Base-by-base conservation (phyloP, 2,888 invertebrate genomes). In the Drosophila niveifrons region DNA sequence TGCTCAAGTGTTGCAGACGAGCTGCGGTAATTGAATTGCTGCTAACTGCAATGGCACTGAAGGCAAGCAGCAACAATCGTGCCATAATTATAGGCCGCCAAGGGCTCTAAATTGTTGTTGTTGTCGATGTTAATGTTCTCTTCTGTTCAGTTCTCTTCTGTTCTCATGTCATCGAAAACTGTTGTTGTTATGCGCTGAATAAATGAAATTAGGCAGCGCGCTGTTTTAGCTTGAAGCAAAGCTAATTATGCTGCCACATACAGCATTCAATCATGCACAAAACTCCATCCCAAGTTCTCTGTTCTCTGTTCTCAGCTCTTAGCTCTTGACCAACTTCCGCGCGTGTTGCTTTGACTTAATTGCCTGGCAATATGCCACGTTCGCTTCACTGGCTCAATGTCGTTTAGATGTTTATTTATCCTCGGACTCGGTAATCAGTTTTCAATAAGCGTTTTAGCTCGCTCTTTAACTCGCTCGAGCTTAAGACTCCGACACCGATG, bases 291-390 rank as follows among this genome's bases (percentile, higher is more conserved):
- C 50, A 13, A 50, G 13, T 47, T 31, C n/a, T 17, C 4, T 31
- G 43, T n/a, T 44, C 17, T 17, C 17, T 1, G 1, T 3, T 3
- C 18, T 44, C 10, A 44, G 2, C 18, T 18, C 23, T 23, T 6
- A 23, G 6, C 46, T 48, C 46, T 53, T 28, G 23, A 52, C 43
- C 29, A 44, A 31, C 63, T 75, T 78, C 69, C 71, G 72, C 69
- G 57, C 76, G 79, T 73, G 50, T 72, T 72, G 56, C 59, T 78
- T 70, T 78, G 78, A 87, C 82, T 76, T 89, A 89, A 89, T 85
- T 85, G 85, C 82, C 53, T 63, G 82, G 79, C 85, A 82, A 88
- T 82, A 86, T 83, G 80, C 72, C 73, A 68, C 13, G 52, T 50
- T 56, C 59, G 61, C 71, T 46, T 61, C 69, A 68, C 29, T 23